Evolutionary conservation across 2,888 invertebrate species (phyloP), one percentile per base, ranked within the genome.

Genomic region (Dasysyrphus albostriatus): DNA sequence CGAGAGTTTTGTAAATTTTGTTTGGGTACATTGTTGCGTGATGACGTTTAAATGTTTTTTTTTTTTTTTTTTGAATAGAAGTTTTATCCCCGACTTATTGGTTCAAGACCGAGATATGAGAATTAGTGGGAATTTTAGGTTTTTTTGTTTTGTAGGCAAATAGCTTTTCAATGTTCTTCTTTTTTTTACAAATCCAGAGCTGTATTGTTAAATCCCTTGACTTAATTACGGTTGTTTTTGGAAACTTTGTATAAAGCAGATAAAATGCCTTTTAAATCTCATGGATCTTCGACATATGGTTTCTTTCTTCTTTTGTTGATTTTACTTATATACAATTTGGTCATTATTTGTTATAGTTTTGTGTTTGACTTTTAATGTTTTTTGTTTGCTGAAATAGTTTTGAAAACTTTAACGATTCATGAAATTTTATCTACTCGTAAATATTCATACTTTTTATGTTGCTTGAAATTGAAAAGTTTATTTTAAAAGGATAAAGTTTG

Each of bases 1-100:
- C 42, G 80, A 65, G 75, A 24, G 12, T 39, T 74, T 74, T 80
- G 10, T 5, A 42, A 42, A 44, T 19, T 19, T 59, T 39, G 8
- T 65, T 16, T 44, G 37, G 29, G 4, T 14, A 75, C 63, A 54
- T 59, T 72, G 83, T 75, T 75, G 80, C 47, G 24, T 24, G 24
- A 58, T 16, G 51, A 39, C 37, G 7, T 39, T 39, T 29, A 51
- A 39, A 54, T 39, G 6, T 37, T 67, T 67, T 12, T 14, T 29
- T 34, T 16, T 2, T 9, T 14, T n/a, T 34, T 16, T 3, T 10
- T 4, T 19, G 63, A n/a, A 65, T 32, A 3, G 2, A 42, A 42
- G 1, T 42, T 29, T 2, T 42, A 54, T 37, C 7, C 16, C 16
- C 24, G 7, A 59, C n/a, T 44, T 44, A 0, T 32, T 32, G 32